Evolutionary conservation across 2,113 vertebrate species (phyloP).

Genomic region (Eulemur rufifrons): DNA sequence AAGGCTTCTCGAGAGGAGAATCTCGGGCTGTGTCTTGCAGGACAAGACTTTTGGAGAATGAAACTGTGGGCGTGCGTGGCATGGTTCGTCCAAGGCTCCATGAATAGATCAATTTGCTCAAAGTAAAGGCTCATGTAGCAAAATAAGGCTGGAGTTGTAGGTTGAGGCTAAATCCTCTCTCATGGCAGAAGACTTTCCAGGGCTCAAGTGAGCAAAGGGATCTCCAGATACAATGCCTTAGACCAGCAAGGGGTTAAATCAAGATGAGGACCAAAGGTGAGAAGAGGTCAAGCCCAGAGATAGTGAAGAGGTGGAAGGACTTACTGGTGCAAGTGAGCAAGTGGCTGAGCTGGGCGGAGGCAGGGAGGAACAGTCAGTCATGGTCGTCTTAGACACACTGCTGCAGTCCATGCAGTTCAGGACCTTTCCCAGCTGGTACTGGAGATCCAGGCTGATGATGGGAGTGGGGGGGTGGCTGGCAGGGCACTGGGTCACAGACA

Average conservation of each 20-base stretch:
- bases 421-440: background rate
- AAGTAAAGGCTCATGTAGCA: background rate
- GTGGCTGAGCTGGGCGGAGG: background rate
- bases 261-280: background rate
- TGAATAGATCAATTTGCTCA: background rate
- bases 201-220: background rate
- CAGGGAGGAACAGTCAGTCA: background rate
- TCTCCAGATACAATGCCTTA: background rate
- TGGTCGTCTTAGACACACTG: background rate
- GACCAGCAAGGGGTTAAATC: background rate
- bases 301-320: background rate
- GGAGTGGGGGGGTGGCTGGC: background rate
- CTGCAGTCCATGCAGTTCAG: background rate
- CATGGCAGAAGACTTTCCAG: background rate
- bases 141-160: background rate
- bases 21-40: background rate
- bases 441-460: background rate
- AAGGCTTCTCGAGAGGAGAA: background rate
- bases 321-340: background rate
- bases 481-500: background rate
- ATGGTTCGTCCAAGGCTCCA: background rate
- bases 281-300: background rate
- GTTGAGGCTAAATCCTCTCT: background rate
- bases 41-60: background rate
- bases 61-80: background rate